Conservation (phyloP, 2,113 vertebrate genomes). For the Stigmatopora argus region DNA sequence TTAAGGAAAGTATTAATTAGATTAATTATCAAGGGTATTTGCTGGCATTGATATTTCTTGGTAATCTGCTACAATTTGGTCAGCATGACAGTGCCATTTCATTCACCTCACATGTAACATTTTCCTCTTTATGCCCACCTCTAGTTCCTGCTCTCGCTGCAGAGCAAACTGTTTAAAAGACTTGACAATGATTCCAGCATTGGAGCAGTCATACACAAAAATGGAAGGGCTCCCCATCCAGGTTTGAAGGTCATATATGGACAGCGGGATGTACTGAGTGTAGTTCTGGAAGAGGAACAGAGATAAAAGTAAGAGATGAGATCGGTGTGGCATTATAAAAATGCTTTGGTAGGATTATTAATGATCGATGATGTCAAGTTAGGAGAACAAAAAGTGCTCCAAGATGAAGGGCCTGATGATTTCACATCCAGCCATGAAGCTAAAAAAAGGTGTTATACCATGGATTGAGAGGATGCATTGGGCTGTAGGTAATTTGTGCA, state of each 20-base stretch:
- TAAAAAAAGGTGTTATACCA: conserved; percentile 14
- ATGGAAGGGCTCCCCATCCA: conserved; percentile 99
- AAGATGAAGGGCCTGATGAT: not conserved
- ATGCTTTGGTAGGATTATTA: conserved; percentile 44
- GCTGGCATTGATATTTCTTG: too few relatives aligned
- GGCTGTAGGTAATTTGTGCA: conserved; percentile 17
- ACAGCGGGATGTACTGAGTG: conserved; percentile 97
- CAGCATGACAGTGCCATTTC: too few relatives aligned
- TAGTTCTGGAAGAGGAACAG: conserved; percentile 79
- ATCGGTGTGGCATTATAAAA: conserved; percentile 1
- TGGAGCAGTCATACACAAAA: conserved; percentile 97
- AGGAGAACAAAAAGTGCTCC: not conserved
- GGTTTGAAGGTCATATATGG: conserved; percentile 96
- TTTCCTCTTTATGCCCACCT: conserved; percentile 72
- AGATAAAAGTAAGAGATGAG: not conserved
- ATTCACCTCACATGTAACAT: too few relatives aligned
- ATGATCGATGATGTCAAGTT: not conserved
- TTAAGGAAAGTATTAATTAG: too few relatives aligned
- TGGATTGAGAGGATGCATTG: not conserved
- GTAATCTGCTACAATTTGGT: too few relatives aligned
- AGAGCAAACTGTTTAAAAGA: conserved; percentile 97
- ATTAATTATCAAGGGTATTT: too few relatives aligned
- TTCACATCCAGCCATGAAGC: not conserved
- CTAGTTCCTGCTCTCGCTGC: conserved; percentile 94
- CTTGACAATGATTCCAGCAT: conserved; percentile 94